Evolutionary conservation across 1,140 invertebrate species (phyloP).

Genomic region (Nasonia giraulti): DNA sequence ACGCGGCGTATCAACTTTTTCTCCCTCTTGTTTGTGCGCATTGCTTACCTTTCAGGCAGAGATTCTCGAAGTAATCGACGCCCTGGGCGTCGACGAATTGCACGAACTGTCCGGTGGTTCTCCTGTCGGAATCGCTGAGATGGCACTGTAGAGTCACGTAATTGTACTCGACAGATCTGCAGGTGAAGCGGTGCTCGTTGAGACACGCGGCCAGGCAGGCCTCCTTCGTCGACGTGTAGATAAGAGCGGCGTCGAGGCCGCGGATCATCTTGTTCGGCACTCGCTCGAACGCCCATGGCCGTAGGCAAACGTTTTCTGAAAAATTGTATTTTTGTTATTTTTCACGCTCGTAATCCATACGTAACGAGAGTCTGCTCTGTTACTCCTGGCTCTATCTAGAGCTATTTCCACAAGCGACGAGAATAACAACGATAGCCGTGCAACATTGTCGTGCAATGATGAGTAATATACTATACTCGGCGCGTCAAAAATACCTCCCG

Average conservation of each 20-base stretch:
- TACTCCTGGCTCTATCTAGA: no score
- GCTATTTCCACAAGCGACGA: no score
- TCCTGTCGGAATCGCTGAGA: conserved; percentile 89
- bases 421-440: background rate
- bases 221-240: conserved; percentile 95
- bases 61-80: conserved; percentile 96
- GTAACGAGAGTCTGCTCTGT: no score
- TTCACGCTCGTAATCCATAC: no score
- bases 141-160: conserved; percentile 94
- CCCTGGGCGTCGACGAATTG: conserved; percentile 92
- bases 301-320: conserved; percentile 90
- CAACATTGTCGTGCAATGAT: no score
- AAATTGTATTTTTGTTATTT: background rate
- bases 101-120: conserved; percentile 87
- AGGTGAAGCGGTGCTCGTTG: conserved; percentile 93
- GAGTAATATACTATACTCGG: no score
- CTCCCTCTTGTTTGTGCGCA: background rate
- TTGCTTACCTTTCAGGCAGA: conserved; percentile 87
- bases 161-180: conserved; percentile 94
- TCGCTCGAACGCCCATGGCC: conserved; percentile 94
- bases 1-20: background rate
- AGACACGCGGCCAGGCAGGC: conserved; percentile 93
- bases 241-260: conserved; percentile 91
- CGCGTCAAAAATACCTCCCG: no score
- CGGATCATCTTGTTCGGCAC: conserved; percentile 94